Percentiles rank a stretch among this genome's conserved stretches.
These are phyloP conservation scores for Drosophila austrosaltans DNA, from an alignment of 2,888 invertebrate genomes.

Conservation along the genomic window DNA sequence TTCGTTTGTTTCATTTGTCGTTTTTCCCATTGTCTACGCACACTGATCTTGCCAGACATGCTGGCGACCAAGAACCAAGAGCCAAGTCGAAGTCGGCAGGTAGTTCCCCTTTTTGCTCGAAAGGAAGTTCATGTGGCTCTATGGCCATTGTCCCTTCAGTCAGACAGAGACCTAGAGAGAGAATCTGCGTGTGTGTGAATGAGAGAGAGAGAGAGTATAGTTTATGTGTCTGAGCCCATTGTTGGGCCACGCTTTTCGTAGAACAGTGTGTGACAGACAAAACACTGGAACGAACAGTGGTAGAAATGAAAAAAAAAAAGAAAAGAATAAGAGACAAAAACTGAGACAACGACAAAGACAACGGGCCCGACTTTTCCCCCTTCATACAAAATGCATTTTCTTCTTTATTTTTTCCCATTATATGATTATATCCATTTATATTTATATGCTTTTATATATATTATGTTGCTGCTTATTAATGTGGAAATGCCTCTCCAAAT, in stretches of 20 bases:
- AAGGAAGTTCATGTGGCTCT: slow-evolving; percentile 60
- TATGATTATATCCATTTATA: slow-evolving; percentile 64
- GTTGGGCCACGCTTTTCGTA: slow-evolving; percentile 74
- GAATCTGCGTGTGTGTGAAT: not conserved
- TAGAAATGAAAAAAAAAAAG: slow-evolving; percentile 38
- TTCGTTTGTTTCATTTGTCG: slow-evolving; percentile 13
- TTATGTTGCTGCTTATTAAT: slow-evolving; percentile 75
- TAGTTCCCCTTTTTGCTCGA: slow-evolving; percentile 45
- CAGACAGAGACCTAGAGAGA: not conserved
- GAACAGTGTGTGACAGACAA: slow-evolving; percentile 69
- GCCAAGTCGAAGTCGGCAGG: slow-evolving; percentile 50
- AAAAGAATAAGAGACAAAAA: slow-evolving; percentile 18
- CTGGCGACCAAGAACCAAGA: slow-evolving; percentile 62
- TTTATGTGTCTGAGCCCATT: slow-evolving; percentile 66
- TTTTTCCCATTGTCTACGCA: slow-evolving; percentile 44
- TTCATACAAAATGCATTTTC: slow-evolving; percentile 56
- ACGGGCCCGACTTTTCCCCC: slow-evolving; percentile 53
- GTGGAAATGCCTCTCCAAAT: slow-evolving; percentile 78
- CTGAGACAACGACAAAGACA: slow-evolving; percentile 34
- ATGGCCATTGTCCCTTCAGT: slow-evolving; percentile 60
- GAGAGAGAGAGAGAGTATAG: slow-evolving; percentile 45
- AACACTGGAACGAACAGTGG: slow-evolving; percentile 41
- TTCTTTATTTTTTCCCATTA: slow-evolving; percentile 31
- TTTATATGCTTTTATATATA: slow-evolving; percentile 52
- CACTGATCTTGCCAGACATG: slow-evolving; percentile 73